These are phyloP conservation scores for Cacatua alba DNA, from an alignment of 2,113 vertebrate species.

Conservation along the genomic window DNA sequence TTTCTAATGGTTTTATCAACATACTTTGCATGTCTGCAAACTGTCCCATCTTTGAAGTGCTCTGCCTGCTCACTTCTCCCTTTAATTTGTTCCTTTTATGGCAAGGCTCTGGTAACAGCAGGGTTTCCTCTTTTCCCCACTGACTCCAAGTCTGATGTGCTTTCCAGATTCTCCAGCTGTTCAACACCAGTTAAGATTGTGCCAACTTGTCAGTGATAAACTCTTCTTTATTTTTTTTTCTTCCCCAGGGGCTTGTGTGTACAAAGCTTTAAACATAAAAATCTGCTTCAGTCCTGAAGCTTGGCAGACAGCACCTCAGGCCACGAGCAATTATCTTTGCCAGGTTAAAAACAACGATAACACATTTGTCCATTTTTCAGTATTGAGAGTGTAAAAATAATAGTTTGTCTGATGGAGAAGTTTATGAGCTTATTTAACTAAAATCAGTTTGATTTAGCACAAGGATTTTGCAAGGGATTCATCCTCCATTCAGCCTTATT, in stretches of 20 bases:
- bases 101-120: not conserved
- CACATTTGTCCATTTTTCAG: not conserved
- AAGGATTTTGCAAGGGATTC: not conserved
- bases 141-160: not conserved
- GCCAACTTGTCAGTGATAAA: slow-evolving; percentile 11
- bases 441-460: not conserved
- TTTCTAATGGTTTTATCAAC: not conserved
- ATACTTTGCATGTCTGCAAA: not conserved
- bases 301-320: not conserved
- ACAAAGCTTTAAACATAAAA: not conserved
- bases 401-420: not conserved
- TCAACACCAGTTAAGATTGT: not conserved
- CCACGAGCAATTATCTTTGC: not conserved
- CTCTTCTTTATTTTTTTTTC: not conserved
- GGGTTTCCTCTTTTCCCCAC: not conserved
- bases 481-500: not conserved
- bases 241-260: not conserved
- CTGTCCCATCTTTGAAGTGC: not conserved
- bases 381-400: not conserved
- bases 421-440: slow-evolving; percentile 19
- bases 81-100: not conserved
- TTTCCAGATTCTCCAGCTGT: slow-evolving; percentile 22
- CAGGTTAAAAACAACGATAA: not conserved
- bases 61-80: not conserved
- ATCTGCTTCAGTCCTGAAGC: not conserved